Conservation (phyloP, 2,113 vertebrate species). For the Athene cunicularia region DNA sequence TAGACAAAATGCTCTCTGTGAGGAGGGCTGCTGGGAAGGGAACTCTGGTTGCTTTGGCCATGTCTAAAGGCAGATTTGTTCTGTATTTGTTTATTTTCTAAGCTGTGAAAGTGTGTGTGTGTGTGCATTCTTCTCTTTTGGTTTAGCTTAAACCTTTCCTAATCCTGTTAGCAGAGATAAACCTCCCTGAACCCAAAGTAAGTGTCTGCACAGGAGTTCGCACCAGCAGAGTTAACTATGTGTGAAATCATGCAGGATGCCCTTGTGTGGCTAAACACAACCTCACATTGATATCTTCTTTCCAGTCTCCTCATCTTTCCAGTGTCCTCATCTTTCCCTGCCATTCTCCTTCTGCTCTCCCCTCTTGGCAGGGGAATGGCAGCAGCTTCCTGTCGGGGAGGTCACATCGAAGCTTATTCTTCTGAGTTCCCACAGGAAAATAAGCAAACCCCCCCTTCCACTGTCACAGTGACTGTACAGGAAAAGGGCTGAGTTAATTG, state of each 20-base stretch:
- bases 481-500: background rate
- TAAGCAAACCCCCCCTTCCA: background rate
- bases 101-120: background rate
- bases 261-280: background rate
- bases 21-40: background rate
- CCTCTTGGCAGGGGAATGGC: background rate
- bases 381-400: background rate
- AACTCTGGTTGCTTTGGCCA: constrained; percentile 7
- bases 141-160: constrained; percentile 35
- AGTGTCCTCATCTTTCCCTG: background rate
- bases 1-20: background rate
- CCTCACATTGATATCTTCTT: background rate
- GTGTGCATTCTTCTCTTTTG: constrained; percentile 18
- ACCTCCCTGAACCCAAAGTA: background rate
- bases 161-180: constrained; percentile 45
- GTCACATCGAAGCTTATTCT: background rate
- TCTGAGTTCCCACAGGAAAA: background rate
- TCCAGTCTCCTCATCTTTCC: background rate
- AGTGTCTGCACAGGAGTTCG: background rate
- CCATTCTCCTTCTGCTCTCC: background rate
- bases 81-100: constrained; percentile 38
- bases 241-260: background rate
- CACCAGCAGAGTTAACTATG: background rate
- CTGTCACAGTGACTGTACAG: background rate
- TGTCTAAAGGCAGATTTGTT: constrained; percentile 1